These are phyloP conservation scores for Tympanoctomys barrerae DNA, from an alignment of 2,797 vertebrate species.

Conservation along the genomic window DNA sequence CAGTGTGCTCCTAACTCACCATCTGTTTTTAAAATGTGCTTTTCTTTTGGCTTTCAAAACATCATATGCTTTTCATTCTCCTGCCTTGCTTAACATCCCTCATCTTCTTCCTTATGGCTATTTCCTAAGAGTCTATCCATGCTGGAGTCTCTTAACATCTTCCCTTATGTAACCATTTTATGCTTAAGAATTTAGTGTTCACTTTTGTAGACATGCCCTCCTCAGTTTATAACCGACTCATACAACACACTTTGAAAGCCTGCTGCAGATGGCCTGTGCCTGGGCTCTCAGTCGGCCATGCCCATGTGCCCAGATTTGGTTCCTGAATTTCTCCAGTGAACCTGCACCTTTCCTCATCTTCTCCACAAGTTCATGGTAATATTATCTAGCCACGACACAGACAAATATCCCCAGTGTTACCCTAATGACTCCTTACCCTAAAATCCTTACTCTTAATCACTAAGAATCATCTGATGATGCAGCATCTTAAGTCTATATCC, in stretches of 20 bases:
- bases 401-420: neutral
- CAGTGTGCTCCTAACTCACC: neutral
- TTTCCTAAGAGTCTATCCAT: neutral
- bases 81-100: neutral
- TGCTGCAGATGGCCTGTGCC: neutral
- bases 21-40: neutral
- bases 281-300: neutral
- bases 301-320: neutral
- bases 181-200: neutral
- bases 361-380: neutral
- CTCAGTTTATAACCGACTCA: neutral
- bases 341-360: neutral
- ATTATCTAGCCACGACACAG: neutral
- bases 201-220: neutral
- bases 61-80: neutral
- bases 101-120: neutral
- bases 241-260: neutral
- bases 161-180: neutral
- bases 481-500: neutral
- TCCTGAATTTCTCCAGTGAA: neutral
- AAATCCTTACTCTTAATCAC: neutral
- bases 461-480: neutral
- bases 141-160: neutral
- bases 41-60: neutral
- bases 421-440: neutral